phyloP scores from a whole-genome alignment of 1,140 invertebrate genomes.

The Telenomus remus region DNA sequence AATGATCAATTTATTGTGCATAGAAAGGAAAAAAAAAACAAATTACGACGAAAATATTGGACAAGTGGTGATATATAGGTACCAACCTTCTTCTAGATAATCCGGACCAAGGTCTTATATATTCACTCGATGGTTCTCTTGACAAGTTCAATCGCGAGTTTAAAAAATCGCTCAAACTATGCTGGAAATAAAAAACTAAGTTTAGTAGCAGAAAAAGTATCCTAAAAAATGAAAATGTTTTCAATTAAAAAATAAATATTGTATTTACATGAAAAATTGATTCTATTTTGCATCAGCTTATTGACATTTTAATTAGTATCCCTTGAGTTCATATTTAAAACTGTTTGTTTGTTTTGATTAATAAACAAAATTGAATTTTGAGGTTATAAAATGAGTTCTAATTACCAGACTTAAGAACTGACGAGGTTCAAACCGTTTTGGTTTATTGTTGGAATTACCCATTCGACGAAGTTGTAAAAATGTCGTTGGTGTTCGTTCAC shows the following conservation, averaged over 20 bases:
- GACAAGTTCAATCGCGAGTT: slow-evolving; percentile 60
- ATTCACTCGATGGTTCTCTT: slow-evolving; percentile 54
- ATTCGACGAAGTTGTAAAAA: slow-evolving; percentile 50
- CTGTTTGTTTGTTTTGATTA: not conserved
- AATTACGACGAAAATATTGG: not conserved
- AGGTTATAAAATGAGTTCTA: slow-evolving; percentile 30
- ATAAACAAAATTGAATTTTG: slow-evolving; percentile 7
- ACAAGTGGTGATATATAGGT: slow-evolving; percentile 10
- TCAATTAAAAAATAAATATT: too few species aligned
- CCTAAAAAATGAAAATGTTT: not conserved
- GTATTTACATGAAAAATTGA: too few species aligned
- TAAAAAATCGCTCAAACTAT: slow-evolving; percentile 36
- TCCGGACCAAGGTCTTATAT: slow-evolving; percentile 77
- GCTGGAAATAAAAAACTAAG: slow-evolving; percentile 4
- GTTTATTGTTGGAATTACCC: slow-evolving; percentile 67
- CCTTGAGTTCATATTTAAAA: too few species aligned
- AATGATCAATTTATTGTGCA: not conserved
- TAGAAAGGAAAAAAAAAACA: not conserved
- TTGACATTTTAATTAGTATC: too few species aligned
- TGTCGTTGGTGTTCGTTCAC: too few species aligned
- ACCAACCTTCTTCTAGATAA: slow-evolving; percentile 78
- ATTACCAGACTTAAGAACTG: slow-evolving; percentile 68
- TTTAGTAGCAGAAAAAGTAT: too few species aligned
- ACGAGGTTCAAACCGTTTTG: slow-evolving; percentile 55
- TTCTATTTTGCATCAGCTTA: too few species aligned